Conservation (phyloP, 2,888 invertebrate genomes). For the Ophioninae sp. region DNA sequence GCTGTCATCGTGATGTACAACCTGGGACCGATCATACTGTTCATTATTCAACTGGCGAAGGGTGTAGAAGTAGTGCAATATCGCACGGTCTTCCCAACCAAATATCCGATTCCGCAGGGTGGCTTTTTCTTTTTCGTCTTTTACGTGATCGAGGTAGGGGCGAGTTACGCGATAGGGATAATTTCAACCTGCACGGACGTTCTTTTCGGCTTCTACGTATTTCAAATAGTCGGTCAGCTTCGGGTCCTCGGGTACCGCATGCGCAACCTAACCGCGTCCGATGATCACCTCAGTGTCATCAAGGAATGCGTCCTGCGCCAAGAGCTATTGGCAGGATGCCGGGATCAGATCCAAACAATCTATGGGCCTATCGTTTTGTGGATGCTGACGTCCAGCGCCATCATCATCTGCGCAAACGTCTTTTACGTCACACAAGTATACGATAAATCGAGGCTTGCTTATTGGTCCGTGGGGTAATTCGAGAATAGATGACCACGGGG, state of each 20-base stretch:
- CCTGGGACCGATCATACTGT: slow-evolving; percentile 51
- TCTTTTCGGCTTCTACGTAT: slow-evolving; percentile 60
- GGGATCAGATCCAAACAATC: slow-evolving; percentile 60
- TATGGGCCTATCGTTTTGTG: slow-evolving; percentile 67
- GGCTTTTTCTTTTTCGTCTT: slow-evolving; percentile 60
- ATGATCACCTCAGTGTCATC: slow-evolving; percentile 53
- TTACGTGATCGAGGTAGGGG: slow-evolving; percentile 57
- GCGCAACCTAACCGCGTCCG: slow-evolving; percentile 32
- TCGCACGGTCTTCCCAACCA: slow-evolving; percentile 56
- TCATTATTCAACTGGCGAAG: slow-evolving; percentile 44
- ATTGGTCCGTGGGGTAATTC: not conserved
- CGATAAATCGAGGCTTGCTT: not conserved
- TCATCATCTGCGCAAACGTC: slow-evolving; percentile 67
- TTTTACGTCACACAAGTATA: slow-evolving; percentile 66
- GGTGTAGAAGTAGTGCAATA: slow-evolving; percentile 54
- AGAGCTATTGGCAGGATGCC: slow-evolving; percentile 55
- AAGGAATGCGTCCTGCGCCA: slow-evolving; percentile 61
- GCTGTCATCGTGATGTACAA: slow-evolving; percentile 34
- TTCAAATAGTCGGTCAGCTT: slow-evolving; percentile 68
- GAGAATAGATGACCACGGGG: too few species aligned
- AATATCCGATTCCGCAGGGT: slow-evolving; percentile 64
- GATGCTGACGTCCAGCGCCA: slow-evolving; percentile 62
- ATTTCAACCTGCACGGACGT: slow-evolving; percentile 60
- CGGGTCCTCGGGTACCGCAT: slow-evolving; percentile 61
- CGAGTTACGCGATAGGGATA: slow-evolving; percentile 16